Conservation (phyloP, 92 coral and sea anemone species). For the Isaurus tuberculatus region DNA sequence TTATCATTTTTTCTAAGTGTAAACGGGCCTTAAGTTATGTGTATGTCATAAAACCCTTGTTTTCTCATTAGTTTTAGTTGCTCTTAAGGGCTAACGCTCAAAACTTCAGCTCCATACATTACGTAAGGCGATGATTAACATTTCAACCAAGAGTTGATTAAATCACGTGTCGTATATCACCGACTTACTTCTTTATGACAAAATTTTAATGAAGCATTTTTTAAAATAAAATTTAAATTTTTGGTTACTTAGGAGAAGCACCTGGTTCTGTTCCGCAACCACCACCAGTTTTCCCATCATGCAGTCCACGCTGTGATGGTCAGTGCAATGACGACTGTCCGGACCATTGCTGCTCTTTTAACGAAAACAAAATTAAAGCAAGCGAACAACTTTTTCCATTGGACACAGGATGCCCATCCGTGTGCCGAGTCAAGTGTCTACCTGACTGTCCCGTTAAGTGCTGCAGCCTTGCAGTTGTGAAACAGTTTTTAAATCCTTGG, state of each 20-base stretch:
- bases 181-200: not conserved
- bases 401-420: conserved; percentile 50
- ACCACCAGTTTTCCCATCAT: conserved; percentile 50
- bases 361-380: not conserved
- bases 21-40: too few species aligned
- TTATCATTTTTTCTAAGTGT: too few species aligned
- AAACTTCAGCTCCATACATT: too few species aligned
- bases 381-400: not conserved
- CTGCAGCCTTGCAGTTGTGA: conserved; percentile 42
- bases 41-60: too few species aligned
- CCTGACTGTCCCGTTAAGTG: conserved; percentile 82
- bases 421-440: conserved; percentile 60
- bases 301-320: conserved; percentile 61
- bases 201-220: not conserved
- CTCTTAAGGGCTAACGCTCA: too few species aligned
- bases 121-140: too few species aligned
- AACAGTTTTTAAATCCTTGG: not conserved
- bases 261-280: conserved; percentile 76
- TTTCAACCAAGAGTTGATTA: too few species aligned
- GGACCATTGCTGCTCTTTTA: conserved; percentile 68
- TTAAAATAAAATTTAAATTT: not conserved
- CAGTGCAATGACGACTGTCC: conserved; percentile 70
- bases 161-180: not conserved
- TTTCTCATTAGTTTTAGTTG: too few species aligned
- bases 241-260: conserved; percentile 56